Evolutionary conservation across 35 echinoderm and acorn worm genomes (phyloP).

Genomic region (Anneissia japonica): DNA sequence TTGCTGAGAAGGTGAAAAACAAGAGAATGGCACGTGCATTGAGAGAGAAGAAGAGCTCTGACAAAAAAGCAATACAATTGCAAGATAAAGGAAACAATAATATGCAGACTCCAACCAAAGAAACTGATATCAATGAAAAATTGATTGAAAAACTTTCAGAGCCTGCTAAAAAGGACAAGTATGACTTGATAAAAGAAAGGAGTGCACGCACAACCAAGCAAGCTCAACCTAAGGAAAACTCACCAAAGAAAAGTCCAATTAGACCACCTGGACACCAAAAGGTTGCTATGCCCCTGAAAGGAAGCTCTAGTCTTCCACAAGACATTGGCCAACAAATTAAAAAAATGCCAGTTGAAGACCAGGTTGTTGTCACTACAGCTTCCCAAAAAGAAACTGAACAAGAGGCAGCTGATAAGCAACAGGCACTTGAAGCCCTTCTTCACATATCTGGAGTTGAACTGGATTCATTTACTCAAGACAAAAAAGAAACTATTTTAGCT

Average conservation of each 20-base stretch:
- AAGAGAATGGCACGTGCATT: conserved; percentile 45
- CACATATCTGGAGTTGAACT: conserved; percentile 82
- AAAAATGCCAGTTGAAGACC: neutral
- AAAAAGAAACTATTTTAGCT: neutral
- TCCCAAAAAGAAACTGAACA: conserved; percentile 9
- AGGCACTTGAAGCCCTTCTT: conserved; percentile 84
- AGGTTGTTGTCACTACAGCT: conserved; percentile 3
- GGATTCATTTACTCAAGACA: conserved; percentile 35
- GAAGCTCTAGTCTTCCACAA: neutral
- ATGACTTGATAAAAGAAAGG: conserved; percentile 88
- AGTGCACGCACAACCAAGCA: conserved; percentile 25
- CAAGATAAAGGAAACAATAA: neutral
- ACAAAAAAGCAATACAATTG: neutral
- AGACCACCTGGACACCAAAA: neutral
- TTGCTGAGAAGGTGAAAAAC: conserved; percentile 39
- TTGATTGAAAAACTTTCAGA: conserved; percentile 23
- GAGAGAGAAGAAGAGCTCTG: conserved; percentile 28
- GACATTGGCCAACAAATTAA: conserved; percentile 9
- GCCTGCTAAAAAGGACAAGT: conserved; percentile 67
- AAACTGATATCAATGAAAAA: conserved; percentile 9
- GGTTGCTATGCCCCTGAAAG: neutral
- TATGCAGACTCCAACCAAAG: neutral
- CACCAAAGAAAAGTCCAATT: conserved; percentile 5
- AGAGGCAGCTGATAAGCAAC: conserved; percentile 53
- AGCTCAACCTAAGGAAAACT: conserved; percentile 13